Evolutionary conservation across 2,888 invertebrate genomes (phyloP), one percentile per base, ranked within the genome.

Genomic region (Xylota sylvarum): DNA sequence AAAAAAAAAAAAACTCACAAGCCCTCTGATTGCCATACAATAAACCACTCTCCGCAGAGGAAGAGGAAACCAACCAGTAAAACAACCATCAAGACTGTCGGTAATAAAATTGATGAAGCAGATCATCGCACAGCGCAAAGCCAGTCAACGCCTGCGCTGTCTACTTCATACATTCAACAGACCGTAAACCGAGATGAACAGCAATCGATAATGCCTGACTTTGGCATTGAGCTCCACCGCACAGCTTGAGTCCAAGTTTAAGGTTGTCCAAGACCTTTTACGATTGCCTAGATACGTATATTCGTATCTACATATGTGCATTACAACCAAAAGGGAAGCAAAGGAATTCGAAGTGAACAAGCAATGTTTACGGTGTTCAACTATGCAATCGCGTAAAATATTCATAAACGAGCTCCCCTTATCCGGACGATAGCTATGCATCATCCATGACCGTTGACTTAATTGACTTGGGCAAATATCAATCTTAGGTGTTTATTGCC

Each of bases 241-340:
- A 27, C 70, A 37, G 32, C 72, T 69, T 77, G 55, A 60, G 32
- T 55, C 81, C 85, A 86, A 85, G 85, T 81, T 81, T 72, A 81
- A 86, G 85, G 85, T 77, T 86, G 81, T 67, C 12, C 72, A 67
- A 81, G 52, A 72, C 81, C 77, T 62, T 81, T 72, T 73, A 37
- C 6, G 72, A 43, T 40, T 52, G 40, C 55, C 52, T 62, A 67
- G 70, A 70, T 43, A 30, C 65, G 52, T 32, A 12, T 10, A 56
- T 19, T 12, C 58, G 6, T 48, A 12, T 50, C 9, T 12, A n/a
- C n/a, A n/a, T n/a, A 48, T 7, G 5, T 14, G 27, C 17, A 17
- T n/a, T 14, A 12, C 23, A 5, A 12, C 9, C 0, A 35, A 27
- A 73, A 80, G 80, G 73, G 40, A 40, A 50, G 35, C 32, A 62